Base-by-base conservation (phyloP, 2,888 invertebrate genomes). In the Lasioglossum marginatum region DNA sequence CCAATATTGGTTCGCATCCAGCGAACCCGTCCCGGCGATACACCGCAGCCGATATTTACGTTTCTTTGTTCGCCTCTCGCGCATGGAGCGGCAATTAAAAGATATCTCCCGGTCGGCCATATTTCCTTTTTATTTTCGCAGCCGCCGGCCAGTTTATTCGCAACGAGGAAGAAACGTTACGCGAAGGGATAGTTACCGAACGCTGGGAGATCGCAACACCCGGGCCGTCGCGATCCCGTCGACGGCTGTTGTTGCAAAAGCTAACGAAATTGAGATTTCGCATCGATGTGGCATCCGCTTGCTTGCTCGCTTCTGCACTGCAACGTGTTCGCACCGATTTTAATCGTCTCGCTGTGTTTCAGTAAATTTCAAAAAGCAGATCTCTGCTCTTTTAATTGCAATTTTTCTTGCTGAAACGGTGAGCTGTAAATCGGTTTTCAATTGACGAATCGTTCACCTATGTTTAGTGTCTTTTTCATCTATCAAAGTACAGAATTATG, bases 91-190 rank as follows among this genome's bases (percentile, higher is more conserved):
- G 79, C 77, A 79, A 76, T 79, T 76, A 79, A 79, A 79, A 76
- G 76, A 63, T 63, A 77, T 48, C 43, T 63, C 34, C 4, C 31
- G 70, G 27, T 19, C 57, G n/a, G 57, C 31, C 48, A 23, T 43
- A 78, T 68, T 70, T 79, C 40, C 52, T 19, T 77, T 78, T 78
- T 57, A 79, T 78, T 80, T 78, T 68, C 27, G 37, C 79, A 66
- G 68, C 52, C 60, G n/a, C 60, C 34, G 60, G n/a, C 34, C 75
- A 34, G 63, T 70, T 40, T 14, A 0, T 23, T 40, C 40, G 40
- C 70, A 40, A 12, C 70, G 70, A n/a, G 70, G 40, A 70, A n/a
- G 70, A 12, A 70, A 70, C 40, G 40, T 37, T 37, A n/a, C 57
- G 34, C 23, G 68, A 37, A 19, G 4, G 70, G n/a, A 23, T 37